Evolutionary conservation across 2,888 invertebrate species (phyloP).

Genomic region (Steinernema carpocapsae): DNA sequence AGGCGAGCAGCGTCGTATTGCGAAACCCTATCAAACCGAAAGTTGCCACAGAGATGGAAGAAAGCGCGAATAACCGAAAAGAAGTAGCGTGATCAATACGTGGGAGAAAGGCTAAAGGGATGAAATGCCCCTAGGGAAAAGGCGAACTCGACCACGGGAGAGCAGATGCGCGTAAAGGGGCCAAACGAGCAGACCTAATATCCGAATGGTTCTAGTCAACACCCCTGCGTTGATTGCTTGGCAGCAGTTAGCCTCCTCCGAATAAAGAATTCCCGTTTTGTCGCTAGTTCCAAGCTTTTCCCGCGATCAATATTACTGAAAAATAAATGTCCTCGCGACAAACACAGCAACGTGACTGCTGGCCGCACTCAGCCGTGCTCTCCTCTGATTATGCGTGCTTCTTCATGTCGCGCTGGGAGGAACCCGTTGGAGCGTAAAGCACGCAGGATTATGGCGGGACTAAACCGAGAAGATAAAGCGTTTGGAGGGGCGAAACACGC

Average conservation of each 20-base stretch:
- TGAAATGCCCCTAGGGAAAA: slow-evolving; percentile 16
- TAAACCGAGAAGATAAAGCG: too few species aligned
- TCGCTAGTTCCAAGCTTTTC: background rate
- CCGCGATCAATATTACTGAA: slow-evolving; percentile 26
- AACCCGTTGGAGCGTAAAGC: too few species aligned
- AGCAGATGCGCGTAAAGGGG: background rate
- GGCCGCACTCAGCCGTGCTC: too few species aligned
- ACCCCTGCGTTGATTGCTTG: slow-evolving; percentile 16
- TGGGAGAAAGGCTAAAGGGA: slow-evolving; percentile 10
- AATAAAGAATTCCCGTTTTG: slow-evolving; percentile 3
- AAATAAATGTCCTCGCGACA: slow-evolving; percentile 10
- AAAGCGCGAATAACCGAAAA: slow-evolving; percentile 17
- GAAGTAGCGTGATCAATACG: slow-evolving; percentile 17
- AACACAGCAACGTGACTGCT: slow-evolving; percentile 5
- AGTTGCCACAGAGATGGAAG: background rate
- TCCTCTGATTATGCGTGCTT: too few species aligned
- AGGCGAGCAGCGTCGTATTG: too few species aligned
- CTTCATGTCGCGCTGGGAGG: too few species aligned
- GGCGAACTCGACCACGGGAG: background rate
- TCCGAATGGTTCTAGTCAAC: slow-evolving; percentile 2
- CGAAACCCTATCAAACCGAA: too few species aligned
- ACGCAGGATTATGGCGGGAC: too few species aligned
- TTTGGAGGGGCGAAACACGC: too few species aligned
- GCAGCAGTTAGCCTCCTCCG: background rate
- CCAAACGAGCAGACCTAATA: background rate